A percentile compares a stretch with the other conserved stretches of the same genome.
These are phyloP conservation scores for Eulemur rufifrons DNA, from an alignment of 2,113 vertebrate genomes.

Conservation along the genomic window DNA sequence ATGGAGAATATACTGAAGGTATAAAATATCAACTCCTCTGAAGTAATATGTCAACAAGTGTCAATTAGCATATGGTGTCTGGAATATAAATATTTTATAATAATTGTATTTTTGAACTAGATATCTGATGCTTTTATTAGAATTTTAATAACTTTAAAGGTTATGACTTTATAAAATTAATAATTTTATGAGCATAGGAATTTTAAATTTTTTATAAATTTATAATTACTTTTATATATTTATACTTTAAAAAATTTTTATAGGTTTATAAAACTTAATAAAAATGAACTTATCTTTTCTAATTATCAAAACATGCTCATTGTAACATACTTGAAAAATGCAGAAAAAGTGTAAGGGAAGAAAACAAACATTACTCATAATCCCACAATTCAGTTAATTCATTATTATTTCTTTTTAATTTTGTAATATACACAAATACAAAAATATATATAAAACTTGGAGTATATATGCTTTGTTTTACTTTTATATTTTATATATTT, in stretches of 20 bases:
- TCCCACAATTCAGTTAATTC: not conserved
- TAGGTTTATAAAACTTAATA: not conserved
- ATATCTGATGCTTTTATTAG: not conserved
- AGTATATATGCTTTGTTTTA: constrained; percentile 15
- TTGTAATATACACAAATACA: not conserved
- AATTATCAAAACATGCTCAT: not conserved
- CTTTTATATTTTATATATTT: constrained; percentile 27
- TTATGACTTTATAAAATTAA: not conserved
- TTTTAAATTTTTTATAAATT: not conserved
- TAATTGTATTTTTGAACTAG: not conserved
- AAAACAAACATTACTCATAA: not conserved
- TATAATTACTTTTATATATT: not conserved
- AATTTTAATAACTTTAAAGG: constrained; percentile 18
- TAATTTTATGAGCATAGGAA: not conserved
- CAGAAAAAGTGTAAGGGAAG: not conserved
- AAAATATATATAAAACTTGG: not conserved
- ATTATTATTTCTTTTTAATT: constrained; percentile 8
- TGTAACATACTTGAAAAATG: constrained; percentile 16
- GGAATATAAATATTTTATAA: not conserved
- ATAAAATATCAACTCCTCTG: not conserved
- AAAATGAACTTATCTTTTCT: constrained; percentile 18
- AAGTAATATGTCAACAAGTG: not conserved
- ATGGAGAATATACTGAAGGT: not conserved
- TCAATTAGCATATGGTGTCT: not conserved
- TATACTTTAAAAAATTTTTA: not conserved